phyloP scores from a whole-genome alignment of 2,797 vertebrate genomes.

The Acrocephalus scirpaceus region DNA sequence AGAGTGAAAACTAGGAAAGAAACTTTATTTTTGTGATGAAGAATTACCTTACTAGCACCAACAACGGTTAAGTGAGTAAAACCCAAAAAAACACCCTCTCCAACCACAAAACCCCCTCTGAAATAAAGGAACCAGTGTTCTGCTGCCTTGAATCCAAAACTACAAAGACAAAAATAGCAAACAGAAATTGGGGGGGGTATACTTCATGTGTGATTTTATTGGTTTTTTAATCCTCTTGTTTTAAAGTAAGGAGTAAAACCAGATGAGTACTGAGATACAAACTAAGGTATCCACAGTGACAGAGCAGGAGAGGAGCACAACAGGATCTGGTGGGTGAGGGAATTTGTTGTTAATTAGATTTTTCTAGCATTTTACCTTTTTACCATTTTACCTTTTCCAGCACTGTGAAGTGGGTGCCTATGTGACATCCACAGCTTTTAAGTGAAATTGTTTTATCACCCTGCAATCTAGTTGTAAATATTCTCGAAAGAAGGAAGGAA shows the following conservation, averaged over 20 bases:
- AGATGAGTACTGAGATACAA: background rate
- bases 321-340: background rate
- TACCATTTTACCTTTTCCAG: background rate
- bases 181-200: background rate
- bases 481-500: background rate
- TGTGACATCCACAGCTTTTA: background rate
- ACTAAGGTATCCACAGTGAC: background rate
- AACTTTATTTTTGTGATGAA: background rate
- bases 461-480: background rate
- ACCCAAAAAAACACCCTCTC: rapidly evolving
- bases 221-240: background rate
- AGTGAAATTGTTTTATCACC: background rate
- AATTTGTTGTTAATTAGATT: background rate
- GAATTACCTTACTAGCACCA: background rate
- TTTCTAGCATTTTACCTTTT: background rate
- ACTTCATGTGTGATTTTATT: background rate
- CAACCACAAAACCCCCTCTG: background rate
- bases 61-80: background rate
- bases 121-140: background rate
- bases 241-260: background rate
- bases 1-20: background rate
- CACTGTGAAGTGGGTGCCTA: background rate
- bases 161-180: background rate
- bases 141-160: background rate
- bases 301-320: background rate